Evolutionary conservation across 1,140 invertebrate species (phyloP).

Genomic region (Cyphomyrmex costatus): DNA sequence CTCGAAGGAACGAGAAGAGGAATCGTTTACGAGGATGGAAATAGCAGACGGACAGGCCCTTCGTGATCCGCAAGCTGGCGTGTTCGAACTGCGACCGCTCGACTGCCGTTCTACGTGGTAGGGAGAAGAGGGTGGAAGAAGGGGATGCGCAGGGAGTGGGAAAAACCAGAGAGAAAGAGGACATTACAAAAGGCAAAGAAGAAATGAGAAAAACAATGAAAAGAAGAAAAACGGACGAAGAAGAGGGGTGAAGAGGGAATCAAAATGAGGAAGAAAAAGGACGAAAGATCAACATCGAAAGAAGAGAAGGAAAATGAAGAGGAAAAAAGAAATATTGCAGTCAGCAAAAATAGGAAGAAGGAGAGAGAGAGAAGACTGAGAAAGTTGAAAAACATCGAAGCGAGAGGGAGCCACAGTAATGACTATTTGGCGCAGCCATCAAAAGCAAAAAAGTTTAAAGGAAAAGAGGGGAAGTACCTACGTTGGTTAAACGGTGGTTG

Average conservation of each 20-base stretch:
- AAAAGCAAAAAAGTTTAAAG: not conserved
- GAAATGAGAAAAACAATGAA: not conserved
- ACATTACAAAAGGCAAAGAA: conserved; percentile 9
- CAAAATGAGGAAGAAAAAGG: not conserved
- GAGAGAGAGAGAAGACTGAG: not conserved
- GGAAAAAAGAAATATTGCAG: conserved; percentile 18
- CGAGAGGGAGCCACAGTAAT: conserved; percentile 14
- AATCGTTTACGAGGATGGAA: conserved; percentile 56
- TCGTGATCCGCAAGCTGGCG: conserved; percentile 59
- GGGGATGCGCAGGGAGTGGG: conserved; percentile 26
- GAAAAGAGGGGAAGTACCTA: not conserved
- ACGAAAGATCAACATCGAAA: not conserved
- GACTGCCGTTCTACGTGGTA: conserved; percentile 41
- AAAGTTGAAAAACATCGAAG: conserved; percentile 18
- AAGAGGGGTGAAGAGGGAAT: not conserved
- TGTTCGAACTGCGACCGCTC: conserved; percentile 51
- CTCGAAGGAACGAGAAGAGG: conserved; percentile 59
- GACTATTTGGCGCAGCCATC: not conserved
- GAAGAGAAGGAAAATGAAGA: not conserved
- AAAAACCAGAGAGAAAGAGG: conserved; percentile 13
- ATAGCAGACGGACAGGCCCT: conserved; percentile 47
- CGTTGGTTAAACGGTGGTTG: conserved; percentile 4
- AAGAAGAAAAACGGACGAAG: not conserved
- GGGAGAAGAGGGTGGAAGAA: conserved; percentile 34
- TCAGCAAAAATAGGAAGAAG: not conserved